A percentile compares a stretch with the other conserved stretches of the same genome.
Conservation (phyloP, 1,140 invertebrate species). For the Meloidogyne hapla region DNA sequence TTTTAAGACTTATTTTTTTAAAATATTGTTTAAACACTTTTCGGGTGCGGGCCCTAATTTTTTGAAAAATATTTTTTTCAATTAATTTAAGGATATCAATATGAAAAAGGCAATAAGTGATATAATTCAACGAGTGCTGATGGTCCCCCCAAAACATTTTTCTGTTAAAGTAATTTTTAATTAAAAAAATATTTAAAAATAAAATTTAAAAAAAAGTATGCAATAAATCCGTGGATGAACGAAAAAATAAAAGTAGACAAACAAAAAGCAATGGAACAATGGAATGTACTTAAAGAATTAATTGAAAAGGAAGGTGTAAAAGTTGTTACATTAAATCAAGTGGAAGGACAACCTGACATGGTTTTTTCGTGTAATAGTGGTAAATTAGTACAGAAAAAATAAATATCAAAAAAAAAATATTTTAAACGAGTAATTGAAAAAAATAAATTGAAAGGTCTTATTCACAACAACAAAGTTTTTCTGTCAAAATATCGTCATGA, state of each 20-base stretch:
- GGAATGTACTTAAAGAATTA: conserved; percentile 51
- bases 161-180: conserved; percentile 51
- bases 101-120: conserved; percentile 50
- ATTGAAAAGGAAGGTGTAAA: conserved; percentile 61
- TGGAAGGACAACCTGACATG: conserved; percentile 59
- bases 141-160: conserved; percentile 63
- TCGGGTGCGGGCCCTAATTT: too few relatives aligned
- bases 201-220: conserved; percentile 47
- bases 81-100: neutral
- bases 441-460: conserved; percentile 38
- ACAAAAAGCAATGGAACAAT: conserved; percentile 53
- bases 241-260: conserved; percentile 54
- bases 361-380: conserved; percentile 60
- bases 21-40: too few relatives aligned
- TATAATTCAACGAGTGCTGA: conserved; percentile 53
- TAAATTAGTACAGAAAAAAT: neutral
- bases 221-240: conserved; percentile 63
- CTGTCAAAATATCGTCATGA: conserved; percentile 59
- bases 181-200: neutral
- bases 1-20: too few relatives aligned
- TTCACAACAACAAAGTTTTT: conserved; percentile 57
- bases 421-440: too few relatives aligned
- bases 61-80: too few relatives aligned
- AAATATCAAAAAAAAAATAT: neutral
- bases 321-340: conserved; percentile 59